Base-by-base conservation (phyloP, 2,888 invertebrate species). In the Andrena bucephala region DNA sequence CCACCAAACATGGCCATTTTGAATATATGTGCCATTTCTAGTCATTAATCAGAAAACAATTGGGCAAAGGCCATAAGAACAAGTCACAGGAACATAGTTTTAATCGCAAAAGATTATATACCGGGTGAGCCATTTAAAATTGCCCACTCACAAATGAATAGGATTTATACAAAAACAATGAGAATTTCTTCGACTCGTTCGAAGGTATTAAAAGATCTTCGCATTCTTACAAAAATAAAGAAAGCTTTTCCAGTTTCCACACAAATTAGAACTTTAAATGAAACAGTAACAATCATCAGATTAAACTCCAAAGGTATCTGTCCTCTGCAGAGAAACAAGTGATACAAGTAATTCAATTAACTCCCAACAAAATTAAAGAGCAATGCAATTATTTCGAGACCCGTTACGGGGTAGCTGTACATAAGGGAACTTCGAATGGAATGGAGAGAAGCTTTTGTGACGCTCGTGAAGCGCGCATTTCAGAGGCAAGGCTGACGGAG, bases 301-400 rank as follows among this genome's bases (percentile, higher is more conserved):
- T 57, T 57, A 27, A 24, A 4, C 57, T 4, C 24, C 3, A 57
- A 57, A 24, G 4, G 4, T 4, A 57, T 24, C 1, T 27, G 8
- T 13, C 27, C 24, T 10, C 57, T 1, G 1, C 24, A 7, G 10
- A 42, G 10, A 57, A 57, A 57, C 24, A 57, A 57, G 24, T 4
- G 27, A 1, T 10, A 27, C 57, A 4, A 24, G 27, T 57, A 57
- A 57, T 57, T 57, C 24, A 57, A 27, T 57, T 27, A 57, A 57
- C 27, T 52, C 20, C 7, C 52, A 6, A 52, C 52, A 52, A 20
- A 52, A 52, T 52, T 52, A 52, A 52, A 52, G 52, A 24, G 57
- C 57, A 24, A 57, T 24, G 57, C 57, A 57, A 57, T 57, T 57
- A 57, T 57, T 57, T 57, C 10, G 24, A 57, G 24, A 57, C 27